Base-by-base conservation (phyloP, 2,888 invertebrate genomes). In the Chalcis sispes region DNA sequence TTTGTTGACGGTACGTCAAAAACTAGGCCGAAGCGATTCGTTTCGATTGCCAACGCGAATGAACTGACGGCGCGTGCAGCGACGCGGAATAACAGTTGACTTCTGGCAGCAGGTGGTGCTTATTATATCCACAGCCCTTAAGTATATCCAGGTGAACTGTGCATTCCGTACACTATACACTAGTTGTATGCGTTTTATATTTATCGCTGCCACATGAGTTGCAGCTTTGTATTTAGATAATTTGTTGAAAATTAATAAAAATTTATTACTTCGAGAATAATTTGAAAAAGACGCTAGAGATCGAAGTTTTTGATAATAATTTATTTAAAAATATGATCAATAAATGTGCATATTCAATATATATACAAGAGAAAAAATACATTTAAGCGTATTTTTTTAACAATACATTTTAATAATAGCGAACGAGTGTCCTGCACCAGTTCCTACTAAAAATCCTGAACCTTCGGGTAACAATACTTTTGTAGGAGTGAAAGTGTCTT, bases 401-500 rank as follows among this genome's bases (percentile, higher is more conserved):
- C n/a, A 15, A 23, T 77, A 32, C 40, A 69, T 76, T 71, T 79
- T 79, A 58, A 86, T 79, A 62, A 89, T 80, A 3, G 89, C 89
- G 79, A 89, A 89, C 15, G 88, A 88, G 78, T 89, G 89, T 42
- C 89, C 89, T 58, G 89, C 87, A 20, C 89, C 89, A 77, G 85
- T 81, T 52, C 89, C 89, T 72, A 88, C 81, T 0, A 83, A 78
- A 1, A 65, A 83, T 18, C 73, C 72, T 10, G 32, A 78, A 23
- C 78, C 67, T 36, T 76, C 61, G 3, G 82, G 73, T 64, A 84
- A 29, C 3, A 72, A 8, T 32, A 92, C 87, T 80, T 85, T 83
- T 48, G 85, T 87, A 13, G 91, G 91, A 76, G 84, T 81, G 59
- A 86, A 80, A 46, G 91, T 87, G 82, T 92, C 89, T 65, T 87